These are phyloP conservation scores for Spermophilus dauricus DNA, from an alignment of 2,113 vertebrate genomes.

Conservation along the genomic window DNA sequence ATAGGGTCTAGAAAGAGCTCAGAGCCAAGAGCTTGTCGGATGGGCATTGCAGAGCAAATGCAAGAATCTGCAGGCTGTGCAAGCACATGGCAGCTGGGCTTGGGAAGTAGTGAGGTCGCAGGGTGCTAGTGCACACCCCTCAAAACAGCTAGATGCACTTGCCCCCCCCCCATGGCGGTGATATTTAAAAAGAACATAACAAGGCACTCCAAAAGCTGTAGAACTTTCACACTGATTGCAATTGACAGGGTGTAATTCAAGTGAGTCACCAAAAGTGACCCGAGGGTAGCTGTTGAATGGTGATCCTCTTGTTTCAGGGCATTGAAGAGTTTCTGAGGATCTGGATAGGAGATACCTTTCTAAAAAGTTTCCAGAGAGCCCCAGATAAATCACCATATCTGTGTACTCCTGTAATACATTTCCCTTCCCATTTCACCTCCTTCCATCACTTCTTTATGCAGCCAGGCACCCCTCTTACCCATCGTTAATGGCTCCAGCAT, in stretches of 20 bases:
- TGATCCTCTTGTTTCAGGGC: not conserved
- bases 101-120: not conserved
- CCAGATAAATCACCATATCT: not conserved
- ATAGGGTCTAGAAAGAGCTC: not conserved
- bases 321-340: not conserved
- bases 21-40: not conserved
- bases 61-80: not conserved
- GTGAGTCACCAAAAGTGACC: not conserved
- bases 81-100: fast-evolving
- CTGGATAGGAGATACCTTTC: not conserved
- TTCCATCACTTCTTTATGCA: not conserved
- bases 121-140: not conserved
- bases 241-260: not conserved
- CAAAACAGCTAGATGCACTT: fast-evolving
- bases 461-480: not conserved
- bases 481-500: not conserved
- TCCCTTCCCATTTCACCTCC: too few species aligned
- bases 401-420: not conserved
- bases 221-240: not conserved
- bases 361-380: not conserved
- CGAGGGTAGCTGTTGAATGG: not conserved
- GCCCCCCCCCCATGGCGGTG: fast-evolving
- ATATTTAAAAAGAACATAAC: too few species aligned
- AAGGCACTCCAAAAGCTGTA: fast-evolving
- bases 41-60: not conserved